Conservation (phyloP, 2,113 vertebrate species). For the Poicephalus gulielmi region DNA sequence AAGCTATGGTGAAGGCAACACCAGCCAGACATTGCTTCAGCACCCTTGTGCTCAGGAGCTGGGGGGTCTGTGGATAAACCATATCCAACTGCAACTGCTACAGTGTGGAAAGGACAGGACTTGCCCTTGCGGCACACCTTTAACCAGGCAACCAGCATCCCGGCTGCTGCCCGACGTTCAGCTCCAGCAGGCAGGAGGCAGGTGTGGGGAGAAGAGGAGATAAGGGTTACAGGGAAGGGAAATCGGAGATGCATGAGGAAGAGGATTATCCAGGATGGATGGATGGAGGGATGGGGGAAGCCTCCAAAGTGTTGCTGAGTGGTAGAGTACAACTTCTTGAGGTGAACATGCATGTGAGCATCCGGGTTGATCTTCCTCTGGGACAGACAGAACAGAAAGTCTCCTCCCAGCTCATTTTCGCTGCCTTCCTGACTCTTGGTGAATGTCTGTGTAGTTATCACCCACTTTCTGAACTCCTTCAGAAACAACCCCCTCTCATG, state of each 20-base stretch:
- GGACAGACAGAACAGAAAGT: neutral
- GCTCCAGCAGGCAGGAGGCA: neutral
- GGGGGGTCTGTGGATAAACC: neutral
- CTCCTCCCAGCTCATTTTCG: neutral
- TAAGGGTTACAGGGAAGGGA: neutral
- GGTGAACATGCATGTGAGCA: neutral
- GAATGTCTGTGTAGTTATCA: neutral
- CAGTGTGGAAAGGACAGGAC: neutral
- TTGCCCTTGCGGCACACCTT: neutral
- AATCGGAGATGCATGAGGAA: neutral
- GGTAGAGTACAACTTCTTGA: neutral
- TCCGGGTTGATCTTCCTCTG: neutral
- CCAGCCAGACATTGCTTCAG: neutral
- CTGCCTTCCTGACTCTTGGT: neutral
- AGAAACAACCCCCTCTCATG: neutral
- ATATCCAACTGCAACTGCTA: neutral
- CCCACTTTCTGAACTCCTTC: neutral
- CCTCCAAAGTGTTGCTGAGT: neutral
- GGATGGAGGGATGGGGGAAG: rapidly evolving
- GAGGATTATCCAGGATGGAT: neutral
- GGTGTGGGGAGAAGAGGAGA: neutral
- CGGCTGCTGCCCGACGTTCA: neutral
- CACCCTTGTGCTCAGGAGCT: neutral
- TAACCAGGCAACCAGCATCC: neutral
- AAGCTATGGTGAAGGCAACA: neutral